phyloP scores from a whole-genome alignment of 2,113 vertebrate species.

The Dendrocopos noguchii region DNA sequence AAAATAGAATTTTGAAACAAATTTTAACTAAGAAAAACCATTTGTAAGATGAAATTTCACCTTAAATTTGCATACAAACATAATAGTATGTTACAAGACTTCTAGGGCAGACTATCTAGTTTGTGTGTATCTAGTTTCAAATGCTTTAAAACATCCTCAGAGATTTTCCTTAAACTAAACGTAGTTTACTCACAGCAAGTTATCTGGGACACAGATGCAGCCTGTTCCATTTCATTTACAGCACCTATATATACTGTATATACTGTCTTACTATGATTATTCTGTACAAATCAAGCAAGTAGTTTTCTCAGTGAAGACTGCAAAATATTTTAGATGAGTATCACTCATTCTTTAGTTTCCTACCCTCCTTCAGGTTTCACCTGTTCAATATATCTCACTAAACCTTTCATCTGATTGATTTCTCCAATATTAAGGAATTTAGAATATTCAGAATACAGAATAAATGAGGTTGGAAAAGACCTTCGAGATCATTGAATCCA shows the following conservation, averaged over 20 bases:
- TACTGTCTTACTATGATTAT: not conserved
- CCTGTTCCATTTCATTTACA: constrained; percentile 16
- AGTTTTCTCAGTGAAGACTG: not conserved
- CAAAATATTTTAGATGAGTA: not conserved
- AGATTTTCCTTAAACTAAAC: not conserved
- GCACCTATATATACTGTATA: not conserved
- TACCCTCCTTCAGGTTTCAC: not conserved
- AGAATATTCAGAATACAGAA: no score
- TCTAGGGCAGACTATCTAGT: not conserved
- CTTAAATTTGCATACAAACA: not conserved
- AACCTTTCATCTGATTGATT: not conserved
- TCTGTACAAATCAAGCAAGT: not conserved
- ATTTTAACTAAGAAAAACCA: not conserved
- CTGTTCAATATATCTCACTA: not conserved
- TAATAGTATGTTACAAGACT: not conserved
- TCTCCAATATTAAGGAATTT: not conserved
- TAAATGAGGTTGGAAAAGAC: no score
- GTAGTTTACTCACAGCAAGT: not conserved
- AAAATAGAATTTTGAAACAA: not conserved
- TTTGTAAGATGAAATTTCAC: not conserved
- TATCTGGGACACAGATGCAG: not conserved
- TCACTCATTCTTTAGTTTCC: not conserved
- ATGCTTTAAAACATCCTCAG: not conserved
- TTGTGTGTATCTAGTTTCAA: not conserved
- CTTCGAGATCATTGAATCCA: no score